Evolutionary conservation across 2,888 invertebrate species (phyloP), one percentile per base, ranked within the genome.

Genomic region (Monoplex corrugatus): DNA sequence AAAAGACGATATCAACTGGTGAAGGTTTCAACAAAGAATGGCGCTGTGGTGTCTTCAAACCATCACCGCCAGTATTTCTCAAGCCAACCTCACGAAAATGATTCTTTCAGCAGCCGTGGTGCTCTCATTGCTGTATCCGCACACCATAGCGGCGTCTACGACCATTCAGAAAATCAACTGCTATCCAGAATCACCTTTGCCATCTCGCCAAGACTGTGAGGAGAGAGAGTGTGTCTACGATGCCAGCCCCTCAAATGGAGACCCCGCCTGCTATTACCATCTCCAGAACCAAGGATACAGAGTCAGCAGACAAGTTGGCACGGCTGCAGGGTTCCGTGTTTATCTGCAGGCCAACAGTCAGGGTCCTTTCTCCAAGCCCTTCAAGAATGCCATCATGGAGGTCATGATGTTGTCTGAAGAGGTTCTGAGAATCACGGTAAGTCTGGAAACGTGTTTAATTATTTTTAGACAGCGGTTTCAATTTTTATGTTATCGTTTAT

Each of bases 341-440:
- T 50, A 43, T 2, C 50, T 89, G 3, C 32, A 80, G 38, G 63
- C 86, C 32, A 86, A 28, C 50, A 87, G 87, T 8, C 10, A 44
- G 0, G 80, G 85, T 1, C 90, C 90, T 5, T 90, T 90, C 68
- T 84, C 75, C n/a, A 82, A 87, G 2, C 43, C 87, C 38, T 75
- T 90, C 44, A 10, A 32, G 6, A 75, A 82, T 35, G 89, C 89
- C 85, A 78, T 43, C 8, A 89, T 90, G 38, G 80, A 50, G 6
- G 88, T 89, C 43, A 85, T 87, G 68, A 87, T 86, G 63, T 68
- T 84, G 44, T 89, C 85, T 68, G 57, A 89, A 38, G 35, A 90
- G 19, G 35, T 89, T 28, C 86, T 86, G 28, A 72, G 85, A 28
- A 85, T 90, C 78, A 87, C n/a, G 63, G 90, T 90, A 78, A n/a